phyloP scores from a whole-genome alignment of 1,140 invertebrate species.

The Prorops nasuta region DNA sequence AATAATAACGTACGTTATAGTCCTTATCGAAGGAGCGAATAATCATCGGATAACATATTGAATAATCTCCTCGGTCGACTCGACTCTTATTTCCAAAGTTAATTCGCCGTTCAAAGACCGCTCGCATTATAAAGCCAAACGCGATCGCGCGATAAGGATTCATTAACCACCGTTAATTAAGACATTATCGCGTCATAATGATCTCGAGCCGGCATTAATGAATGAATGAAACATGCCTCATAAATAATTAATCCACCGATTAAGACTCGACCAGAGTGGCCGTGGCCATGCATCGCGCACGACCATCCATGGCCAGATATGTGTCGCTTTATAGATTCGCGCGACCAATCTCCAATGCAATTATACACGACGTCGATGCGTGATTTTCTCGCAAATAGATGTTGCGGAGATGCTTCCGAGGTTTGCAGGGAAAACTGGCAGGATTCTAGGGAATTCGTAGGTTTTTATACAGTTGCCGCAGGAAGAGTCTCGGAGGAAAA shows the following conservation, averaged over 20 bases:
- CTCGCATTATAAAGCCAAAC: conserved; percentile 39
- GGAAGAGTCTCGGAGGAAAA: too few species aligned
- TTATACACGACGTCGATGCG: too few species aligned
- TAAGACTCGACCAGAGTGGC: not conserved
- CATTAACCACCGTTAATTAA: conserved; percentile 58
- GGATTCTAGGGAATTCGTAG: too few species aligned
- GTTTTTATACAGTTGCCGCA: too few species aligned
- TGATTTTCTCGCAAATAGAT: too few species aligned
- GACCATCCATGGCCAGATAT: too few species aligned
- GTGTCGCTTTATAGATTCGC: too few species aligned
- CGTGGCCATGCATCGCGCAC: not conserved
- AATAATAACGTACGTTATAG: too few species aligned
- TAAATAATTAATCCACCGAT: conserved; percentile 55
- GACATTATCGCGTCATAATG: conserved; percentile 59
- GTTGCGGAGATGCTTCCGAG: too few species aligned
- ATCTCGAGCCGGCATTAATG: conserved; percentile 49
- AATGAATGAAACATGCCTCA: conserved; percentile 59
- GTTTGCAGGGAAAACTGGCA: too few species aligned
- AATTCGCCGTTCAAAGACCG: conserved; percentile 48
- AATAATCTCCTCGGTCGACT: not conserved
- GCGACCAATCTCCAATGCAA: too few species aligned
- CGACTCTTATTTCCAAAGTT: conserved; percentile 33
- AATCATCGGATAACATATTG: too few species aligned
- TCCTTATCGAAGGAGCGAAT: not conserved
- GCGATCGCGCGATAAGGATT: conserved; percentile 53